phyloP scores from a whole-genome alignment of 2,888 invertebrate genomes.

The Candidula unifasciata region DNA sequence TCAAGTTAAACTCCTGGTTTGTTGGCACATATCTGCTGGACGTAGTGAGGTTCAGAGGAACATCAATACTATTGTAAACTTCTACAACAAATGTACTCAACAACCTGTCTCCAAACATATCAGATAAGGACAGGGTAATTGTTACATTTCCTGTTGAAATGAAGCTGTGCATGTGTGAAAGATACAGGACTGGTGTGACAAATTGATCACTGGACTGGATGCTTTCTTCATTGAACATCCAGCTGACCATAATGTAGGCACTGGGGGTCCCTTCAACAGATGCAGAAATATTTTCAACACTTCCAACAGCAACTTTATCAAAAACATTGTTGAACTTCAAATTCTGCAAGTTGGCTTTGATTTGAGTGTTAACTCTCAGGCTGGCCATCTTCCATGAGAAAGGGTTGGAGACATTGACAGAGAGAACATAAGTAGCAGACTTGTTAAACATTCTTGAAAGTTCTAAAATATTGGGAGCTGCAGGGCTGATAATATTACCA shows the following conservation, averaged over 20 bases:
- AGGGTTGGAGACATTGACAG: conserved; percentile 50
- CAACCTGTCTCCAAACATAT: conserved; percentile 50
- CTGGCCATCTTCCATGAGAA: conserved; percentile 44
- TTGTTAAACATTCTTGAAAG: conserved; percentile 53
- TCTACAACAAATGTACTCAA: conserved; percentile 50
- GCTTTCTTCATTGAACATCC: conserved; percentile 38
- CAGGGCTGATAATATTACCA: conserved; percentile 6
- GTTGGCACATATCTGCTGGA: conserved; percentile 17
- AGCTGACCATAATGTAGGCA: conserved; percentile 12
- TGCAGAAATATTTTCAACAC: background rate
- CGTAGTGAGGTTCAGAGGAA: background rate
- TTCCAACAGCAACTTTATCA: conserved; percentile 12
- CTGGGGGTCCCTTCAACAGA: background rate
- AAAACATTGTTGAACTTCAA: background rate
- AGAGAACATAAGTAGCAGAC: conserved; percentile 53
- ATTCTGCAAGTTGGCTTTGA: conserved; percentile 35
- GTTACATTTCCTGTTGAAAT: conserved; percentile 55
- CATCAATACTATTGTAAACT: conserved; percentile 57
- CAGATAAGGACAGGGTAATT: conserved; percentile 54
- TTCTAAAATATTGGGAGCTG: background rate
- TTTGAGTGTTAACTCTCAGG: conserved; percentile 45
- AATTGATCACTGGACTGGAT: background rate
- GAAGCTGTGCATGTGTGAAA: conserved; percentile 50
- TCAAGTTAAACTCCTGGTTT: conserved; percentile 5
- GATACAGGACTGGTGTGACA: background rate